phyloP scores from a whole-genome alignment of 2,888 invertebrate genomes.

The Branchipolynoe longqiensis region DNA sequence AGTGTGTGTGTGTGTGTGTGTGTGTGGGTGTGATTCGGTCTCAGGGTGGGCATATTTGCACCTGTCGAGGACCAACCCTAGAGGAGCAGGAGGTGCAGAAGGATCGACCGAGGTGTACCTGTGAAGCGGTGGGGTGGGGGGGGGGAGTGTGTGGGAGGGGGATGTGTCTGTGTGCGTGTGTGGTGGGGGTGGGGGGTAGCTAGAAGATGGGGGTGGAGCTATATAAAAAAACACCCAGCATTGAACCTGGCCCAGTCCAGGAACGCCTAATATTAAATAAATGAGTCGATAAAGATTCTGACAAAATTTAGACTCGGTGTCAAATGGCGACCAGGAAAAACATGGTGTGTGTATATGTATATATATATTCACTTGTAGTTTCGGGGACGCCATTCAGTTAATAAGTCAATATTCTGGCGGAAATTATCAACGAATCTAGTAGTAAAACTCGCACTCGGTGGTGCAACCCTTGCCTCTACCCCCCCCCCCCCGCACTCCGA shows the following conservation, averaged over 20 bases:
- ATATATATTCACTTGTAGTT: no score
- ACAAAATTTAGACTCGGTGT: no score
- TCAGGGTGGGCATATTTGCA: not conserved
- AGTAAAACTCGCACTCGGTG: not conserved
- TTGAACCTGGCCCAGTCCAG: no score
- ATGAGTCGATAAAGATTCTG: no score
- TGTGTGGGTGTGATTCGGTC: no score
- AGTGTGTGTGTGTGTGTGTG: not conserved
- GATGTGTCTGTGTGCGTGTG: not conserved
- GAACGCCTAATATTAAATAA: no score
- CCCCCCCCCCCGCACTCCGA: not conserved
- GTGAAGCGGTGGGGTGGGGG: not conserved
- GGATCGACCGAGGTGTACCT: not conserved
- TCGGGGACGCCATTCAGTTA: no score
- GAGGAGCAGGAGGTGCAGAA: not conserved
- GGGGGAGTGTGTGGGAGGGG: not conserved
- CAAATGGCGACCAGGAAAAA: no score
- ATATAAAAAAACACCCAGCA: no score
- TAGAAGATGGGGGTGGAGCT: not conserved
- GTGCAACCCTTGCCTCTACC: not conserved
- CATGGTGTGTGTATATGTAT: no score
- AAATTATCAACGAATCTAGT: no score
- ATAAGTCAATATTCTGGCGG: no score
- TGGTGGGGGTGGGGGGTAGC: not conserved
- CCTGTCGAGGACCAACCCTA: slow-evolving; percentile 29